Conservation (phyloP, 2,113 vertebrate species). For the Rattus rattus region DNA sequence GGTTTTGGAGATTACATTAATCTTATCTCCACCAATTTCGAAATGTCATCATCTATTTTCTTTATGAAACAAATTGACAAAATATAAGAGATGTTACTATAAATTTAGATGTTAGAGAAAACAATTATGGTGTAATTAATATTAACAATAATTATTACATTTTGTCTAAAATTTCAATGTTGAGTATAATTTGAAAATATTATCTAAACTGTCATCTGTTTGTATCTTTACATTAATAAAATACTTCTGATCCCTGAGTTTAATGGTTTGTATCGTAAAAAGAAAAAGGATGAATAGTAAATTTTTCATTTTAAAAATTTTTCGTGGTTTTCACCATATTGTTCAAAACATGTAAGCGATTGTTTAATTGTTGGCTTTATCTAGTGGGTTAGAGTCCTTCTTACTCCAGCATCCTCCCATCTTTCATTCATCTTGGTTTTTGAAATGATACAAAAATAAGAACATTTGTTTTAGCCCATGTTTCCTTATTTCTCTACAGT, state of each 20-base stretch:
- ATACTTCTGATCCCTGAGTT: not conserved
- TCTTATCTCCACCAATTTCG: constrained; percentile 42
- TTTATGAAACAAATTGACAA: constrained; percentile 31
- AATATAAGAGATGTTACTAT: not conserved
- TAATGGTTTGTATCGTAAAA: not conserved
- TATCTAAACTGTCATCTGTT: constrained; percentile 34
- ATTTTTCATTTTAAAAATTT: not conserved
- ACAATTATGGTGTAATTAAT: not conserved
- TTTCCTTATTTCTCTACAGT: constrained; percentile 14
- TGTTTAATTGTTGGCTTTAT: not conserved
- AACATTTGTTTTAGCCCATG: not conserved
- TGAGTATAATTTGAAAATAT: constrained; percentile 37
- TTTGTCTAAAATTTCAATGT: constrained; percentile 37
- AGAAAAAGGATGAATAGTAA: not conserved
- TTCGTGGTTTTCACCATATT: not conserved
- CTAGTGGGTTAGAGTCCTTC: not conserved
- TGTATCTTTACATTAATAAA: constrained; percentile 61
- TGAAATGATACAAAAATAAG: not conserved
- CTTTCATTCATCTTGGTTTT: not conserved
- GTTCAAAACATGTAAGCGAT: not conserved
- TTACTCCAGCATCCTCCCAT: accelerated
- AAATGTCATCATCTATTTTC: constrained; percentile 39
- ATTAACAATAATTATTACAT: not conserved
- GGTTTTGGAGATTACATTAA: constrained; percentile 3
- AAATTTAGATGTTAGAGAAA: constrained; percentile 44